Evolutionary conservation across 2,888 invertebrate species (phyloP), one percentile per base, ranked within the genome.

Genomic region (Xiphydria camelus): DNA sequence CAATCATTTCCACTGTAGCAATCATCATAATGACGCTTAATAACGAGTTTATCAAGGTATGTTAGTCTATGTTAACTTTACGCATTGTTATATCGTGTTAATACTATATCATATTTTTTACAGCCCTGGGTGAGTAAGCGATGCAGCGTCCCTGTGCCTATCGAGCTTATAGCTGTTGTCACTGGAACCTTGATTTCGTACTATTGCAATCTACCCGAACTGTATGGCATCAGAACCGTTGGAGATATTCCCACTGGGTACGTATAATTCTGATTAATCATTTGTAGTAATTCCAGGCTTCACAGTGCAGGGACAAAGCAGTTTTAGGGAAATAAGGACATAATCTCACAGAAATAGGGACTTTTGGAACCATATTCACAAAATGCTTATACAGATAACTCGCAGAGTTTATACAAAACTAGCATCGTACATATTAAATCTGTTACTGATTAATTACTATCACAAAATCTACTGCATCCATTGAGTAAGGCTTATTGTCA

Each of bases 151-250:
- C 90, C 90, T 1, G 71, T 91, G 32, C 90, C 91, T 1, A 84
- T 86, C 36, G 91, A 91, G 68, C 76, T 91, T 20, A 79, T 90
- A 29, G 83, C 84, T 17, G 87, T 91, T 1, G 77, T 86, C 14
- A 73, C 80, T 20, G 87, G 86, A 45, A 88, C 89, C 1, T 59
- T 86, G 9, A 77, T 83, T 4, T 88, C 89, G 2, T 80, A 79
- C 54, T 79, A 79, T 51, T 76, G 78, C 31, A 62, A 82, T 33
- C 76, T 90, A 23, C 60, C 80, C 9, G 73, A 77, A 9, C 66
- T 51, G 6, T 79, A 81, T 64, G 67, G 75, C 25, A 80, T 90
- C 2, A 61, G 69, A 44, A 77, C 83, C 32, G 84, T 91, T 10
- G 87, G 87, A 3, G 65, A 79, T 19, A 87, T 90, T 59, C 88